Evolutionary conservation across 2,888 invertebrate genomes (phyloP).

Genomic region (Anodontia alba): DNA sequence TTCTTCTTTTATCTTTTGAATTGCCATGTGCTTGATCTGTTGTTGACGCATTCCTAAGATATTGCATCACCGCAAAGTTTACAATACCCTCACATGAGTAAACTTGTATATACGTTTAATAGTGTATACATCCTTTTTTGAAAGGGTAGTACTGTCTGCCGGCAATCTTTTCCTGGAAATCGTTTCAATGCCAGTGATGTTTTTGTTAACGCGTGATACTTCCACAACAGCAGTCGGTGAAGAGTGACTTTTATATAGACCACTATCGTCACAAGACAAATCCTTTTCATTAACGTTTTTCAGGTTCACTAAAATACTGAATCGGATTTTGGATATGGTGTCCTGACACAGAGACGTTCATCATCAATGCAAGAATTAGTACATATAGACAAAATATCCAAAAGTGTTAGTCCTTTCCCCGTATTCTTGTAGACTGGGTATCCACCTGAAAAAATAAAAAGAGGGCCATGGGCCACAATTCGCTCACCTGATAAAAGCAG

Average conservation of each 20-base stretch:
- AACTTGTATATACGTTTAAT: neutral
- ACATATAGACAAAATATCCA: neutral
- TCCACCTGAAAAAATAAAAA: no score
- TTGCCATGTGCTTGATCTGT: neutral
- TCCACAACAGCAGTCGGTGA: neutral
- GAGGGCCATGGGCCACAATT: no score
- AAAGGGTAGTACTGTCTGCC: no score
- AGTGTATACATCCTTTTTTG: neutral
- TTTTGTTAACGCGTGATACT: neutral
- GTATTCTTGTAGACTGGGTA: no score
- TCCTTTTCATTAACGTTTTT: neutral
- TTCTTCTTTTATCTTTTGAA: neutral
- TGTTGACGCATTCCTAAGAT: neutral
- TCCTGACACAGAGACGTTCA: neutral
- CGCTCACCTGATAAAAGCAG: no score
- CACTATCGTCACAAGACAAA: neutral
- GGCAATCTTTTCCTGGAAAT: no score
- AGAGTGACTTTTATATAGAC: neutral
- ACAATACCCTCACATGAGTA: neutral
- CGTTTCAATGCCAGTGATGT: neutral
- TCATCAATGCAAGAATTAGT: neutral
- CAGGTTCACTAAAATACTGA: neutral
- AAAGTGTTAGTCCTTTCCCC: no score
- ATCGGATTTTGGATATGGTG: neutral
- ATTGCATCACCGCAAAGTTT: neutral